Percentiles rank a stretch among this genome's conserved stretches.
Evolutionary conservation across 1,140 invertebrate genomes (phyloP).

Genomic region (Lutraria rhynchaena): DNA sequence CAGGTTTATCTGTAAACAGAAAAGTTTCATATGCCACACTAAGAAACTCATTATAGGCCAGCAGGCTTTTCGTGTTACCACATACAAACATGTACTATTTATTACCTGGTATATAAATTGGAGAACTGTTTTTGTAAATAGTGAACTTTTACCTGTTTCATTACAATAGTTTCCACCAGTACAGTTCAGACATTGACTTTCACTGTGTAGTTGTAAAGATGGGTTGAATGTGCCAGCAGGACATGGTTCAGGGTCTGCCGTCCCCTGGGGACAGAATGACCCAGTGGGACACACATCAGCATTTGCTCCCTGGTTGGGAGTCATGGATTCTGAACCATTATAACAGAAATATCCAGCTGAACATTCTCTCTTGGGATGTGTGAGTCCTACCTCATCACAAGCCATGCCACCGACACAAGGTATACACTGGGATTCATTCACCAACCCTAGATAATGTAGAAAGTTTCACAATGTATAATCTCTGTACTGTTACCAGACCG

Average conservation of each 20-base stretch:
- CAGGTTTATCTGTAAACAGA: no score
- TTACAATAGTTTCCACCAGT: slow-evolving; percentile 78
- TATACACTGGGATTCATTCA: slow-evolving; percentile 67
- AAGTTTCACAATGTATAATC: no score
- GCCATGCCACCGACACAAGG: slow-evolving; percentile 78
- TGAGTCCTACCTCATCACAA: slow-evolving; percentile 76
- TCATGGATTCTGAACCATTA: slow-evolving; percentile 70
- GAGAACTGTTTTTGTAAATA: background rate
- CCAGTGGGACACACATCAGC: slow-evolving; percentile 76
- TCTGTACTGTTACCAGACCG: no score
- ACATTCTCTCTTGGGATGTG: slow-evolving; percentile 74
- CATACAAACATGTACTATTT: no score
- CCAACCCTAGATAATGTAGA: no score
- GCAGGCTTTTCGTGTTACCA: no score
- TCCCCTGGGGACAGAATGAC: slow-evolving; percentile 73
- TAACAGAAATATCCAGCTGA: slow-evolving; percentile 78
- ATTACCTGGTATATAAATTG: no score
- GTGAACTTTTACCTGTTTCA: slow-evolving; percentile 68
- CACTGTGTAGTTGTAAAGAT: slow-evolving; percentile 55
- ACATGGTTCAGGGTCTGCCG: slow-evolving; percentile 72
- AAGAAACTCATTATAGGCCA: no score
- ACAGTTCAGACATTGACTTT: slow-evolving; percentile 75
- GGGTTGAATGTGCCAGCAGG: slow-evolving; percentile 76
- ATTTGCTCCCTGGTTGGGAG: slow-evolving; percentile 69
- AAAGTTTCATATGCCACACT: no score